Conservation (phyloP, 2,113 vertebrate species). For the Meleagris gallopavo region DNA sequence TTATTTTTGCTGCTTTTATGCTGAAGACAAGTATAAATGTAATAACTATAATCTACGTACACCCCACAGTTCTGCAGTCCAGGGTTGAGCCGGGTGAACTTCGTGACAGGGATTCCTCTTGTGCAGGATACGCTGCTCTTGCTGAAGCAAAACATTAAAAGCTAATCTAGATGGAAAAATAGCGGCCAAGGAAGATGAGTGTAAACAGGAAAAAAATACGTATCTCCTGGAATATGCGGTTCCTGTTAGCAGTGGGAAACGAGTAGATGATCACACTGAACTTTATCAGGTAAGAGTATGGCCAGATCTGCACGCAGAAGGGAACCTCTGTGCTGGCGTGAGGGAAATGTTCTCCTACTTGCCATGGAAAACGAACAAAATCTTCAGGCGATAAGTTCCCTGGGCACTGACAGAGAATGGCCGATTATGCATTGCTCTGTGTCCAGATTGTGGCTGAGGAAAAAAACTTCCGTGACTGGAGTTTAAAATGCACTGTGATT, state of each 20-base stretch:
- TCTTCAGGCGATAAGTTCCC: background rate
- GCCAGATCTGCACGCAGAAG: background rate
- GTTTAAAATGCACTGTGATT: background rate
- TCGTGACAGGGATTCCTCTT: background rate
- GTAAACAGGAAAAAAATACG: background rate
- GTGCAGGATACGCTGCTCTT: background rate
- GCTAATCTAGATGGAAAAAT: background rate
- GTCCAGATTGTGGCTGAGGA: background rate
- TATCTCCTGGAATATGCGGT: background rate
- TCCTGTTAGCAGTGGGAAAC: background rate
- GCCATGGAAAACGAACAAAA: background rate
- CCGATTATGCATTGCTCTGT: background rate
- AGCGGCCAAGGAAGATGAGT: background rate
- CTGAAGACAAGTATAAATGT: background rate
- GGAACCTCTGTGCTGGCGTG: background rate
- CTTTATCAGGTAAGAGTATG: background rate
- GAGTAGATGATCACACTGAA: background rate
- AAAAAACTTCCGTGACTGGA: background rate
- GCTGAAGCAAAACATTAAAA: background rate
- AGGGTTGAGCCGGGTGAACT: background rate
- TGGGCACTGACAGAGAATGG: background rate
- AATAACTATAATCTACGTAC: background rate
- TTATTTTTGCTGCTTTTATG: background rate
- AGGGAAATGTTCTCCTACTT: background rate
- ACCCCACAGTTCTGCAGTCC: background rate